phyloP scores from a whole-genome alignment of 2,113 vertebrate genomes.

The Emberiza fucata region DNA sequence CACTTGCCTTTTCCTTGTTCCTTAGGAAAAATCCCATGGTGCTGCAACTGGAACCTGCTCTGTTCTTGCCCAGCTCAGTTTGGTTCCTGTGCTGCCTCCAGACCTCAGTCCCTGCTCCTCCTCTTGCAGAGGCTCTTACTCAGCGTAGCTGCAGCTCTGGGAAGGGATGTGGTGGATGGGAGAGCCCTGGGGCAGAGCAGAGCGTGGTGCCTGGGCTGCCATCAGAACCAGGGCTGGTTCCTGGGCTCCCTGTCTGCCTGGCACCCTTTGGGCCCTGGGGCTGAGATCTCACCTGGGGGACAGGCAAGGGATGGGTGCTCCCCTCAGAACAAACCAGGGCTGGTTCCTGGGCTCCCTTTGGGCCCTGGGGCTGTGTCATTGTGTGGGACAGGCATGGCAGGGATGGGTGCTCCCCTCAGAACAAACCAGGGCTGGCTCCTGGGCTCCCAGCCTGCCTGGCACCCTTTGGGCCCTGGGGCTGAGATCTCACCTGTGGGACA shows the following conservation, averaged over 20 bases:
- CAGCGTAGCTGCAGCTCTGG: fast-evolving
- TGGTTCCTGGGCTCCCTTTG: too few species aligned
- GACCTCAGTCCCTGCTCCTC: neutral
- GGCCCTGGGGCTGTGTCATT: too few species aligned
- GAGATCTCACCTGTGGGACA: fast-evolving
- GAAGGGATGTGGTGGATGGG: neutral
- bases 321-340: too few species aligned
- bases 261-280: fast-evolving
- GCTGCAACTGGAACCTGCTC: neutral
- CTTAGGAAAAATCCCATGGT: fast-evolving
- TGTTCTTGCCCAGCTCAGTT: fast-evolving
- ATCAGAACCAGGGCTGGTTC: neutral
- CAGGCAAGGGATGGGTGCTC: fast-evolving
- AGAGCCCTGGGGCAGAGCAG: neutral
- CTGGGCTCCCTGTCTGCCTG: fast-evolving
- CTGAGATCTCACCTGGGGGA: neutral
- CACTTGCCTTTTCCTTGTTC: neutral
- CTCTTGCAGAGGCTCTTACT: neutral
- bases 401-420: too few species aligned
- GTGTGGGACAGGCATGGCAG: too few species aligned
- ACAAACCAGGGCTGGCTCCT: neutral
- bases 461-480: fast-evolving
- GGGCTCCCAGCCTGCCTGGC: fast-evolving
- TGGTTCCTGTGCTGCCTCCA: neutral
- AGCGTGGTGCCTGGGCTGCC: neutral